phyloP scores from a whole-genome alignment of 1,140 invertebrate genomes.

The Zaprionus nigranus region DNA sequence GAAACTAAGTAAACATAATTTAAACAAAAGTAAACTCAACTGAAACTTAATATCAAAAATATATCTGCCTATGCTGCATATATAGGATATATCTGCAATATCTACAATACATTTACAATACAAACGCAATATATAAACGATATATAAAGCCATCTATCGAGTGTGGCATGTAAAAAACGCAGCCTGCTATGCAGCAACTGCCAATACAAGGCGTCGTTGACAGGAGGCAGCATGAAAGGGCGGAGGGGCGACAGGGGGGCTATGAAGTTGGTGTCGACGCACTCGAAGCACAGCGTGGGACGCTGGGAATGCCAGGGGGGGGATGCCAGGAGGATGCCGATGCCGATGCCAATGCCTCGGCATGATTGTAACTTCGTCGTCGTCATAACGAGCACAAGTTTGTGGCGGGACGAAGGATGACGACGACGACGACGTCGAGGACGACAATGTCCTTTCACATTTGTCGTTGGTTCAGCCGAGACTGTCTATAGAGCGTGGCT shows the following conservation, averaged over 20 bases:
- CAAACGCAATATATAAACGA: neutral
- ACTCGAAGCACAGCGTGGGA: slow-evolving; percentile 33
- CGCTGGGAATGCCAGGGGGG: neutral
- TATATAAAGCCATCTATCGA: neutral
- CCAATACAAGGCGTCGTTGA: slow-evolving; percentile 25
- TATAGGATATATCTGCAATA: too few species aligned
- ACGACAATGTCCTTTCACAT: slow-evolving; percentile 80
- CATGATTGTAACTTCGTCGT: slow-evolving; percentile 58
- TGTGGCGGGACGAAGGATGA: slow-evolving; percentile 36
- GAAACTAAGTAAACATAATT: too few species aligned
- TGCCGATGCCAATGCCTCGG: slow-evolving; percentile 17
- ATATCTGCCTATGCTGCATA: neutral
- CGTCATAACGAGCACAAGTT: slow-evolving; percentile 56
- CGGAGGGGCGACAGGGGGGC: neutral
- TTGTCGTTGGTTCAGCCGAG: slow-evolving; percentile 79
- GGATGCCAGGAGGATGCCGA: neutral
- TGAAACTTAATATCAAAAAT: neutral
- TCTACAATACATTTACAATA: too few species aligned
- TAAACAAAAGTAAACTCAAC: neutral
- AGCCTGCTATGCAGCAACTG: neutral
- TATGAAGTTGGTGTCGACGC: slow-evolving; percentile 71
- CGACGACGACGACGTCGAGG: slow-evolving; percentile 46
- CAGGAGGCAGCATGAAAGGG: too few species aligned
- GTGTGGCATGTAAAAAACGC: neutral
- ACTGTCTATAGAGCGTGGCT: slow-evolving; percentile 48